Base-by-base conservation (phyloP, 2,888 invertebrate genomes). In the Sinotaia quadrata region DNA sequence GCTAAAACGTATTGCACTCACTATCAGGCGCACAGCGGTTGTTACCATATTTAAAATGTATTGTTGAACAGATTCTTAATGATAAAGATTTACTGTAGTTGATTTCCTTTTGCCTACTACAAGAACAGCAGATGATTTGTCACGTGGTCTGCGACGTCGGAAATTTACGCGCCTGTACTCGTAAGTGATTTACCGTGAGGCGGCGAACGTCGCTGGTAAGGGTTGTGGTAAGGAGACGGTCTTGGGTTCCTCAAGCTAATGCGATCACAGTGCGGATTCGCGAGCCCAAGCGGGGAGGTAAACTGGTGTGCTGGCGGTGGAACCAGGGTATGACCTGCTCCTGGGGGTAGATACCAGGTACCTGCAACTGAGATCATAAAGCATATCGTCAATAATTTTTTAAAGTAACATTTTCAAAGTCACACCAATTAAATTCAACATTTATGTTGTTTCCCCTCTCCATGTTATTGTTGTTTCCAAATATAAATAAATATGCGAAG, bases 261-360 rank as follows among this genome's bases (percentile, higher is more conserved):
- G 57, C 84, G 73, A 49, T 84, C 83, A 75, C 82, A 83, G 71
- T 81, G 82, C 0, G 83, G 74, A 62, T 78, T 80, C 24, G 82
- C 75, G 15, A 83, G 76, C 36, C 79, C 80, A n/a, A 84, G 72
- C 34, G 80, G 79, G 37, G 82, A 81, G 31, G 82, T 75, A 60
- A 83, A 82, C 76, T 83, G 83, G 61, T 84, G 84, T 8, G 84
- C 83, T 15, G 84, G 84, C 7, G 84, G 84, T 10, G 84, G 84
- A 8, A 84, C 81, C 31, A 84, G 70, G 5, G 78, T 61, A 67
- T 81, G 81, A 29, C 82, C 78, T 1, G 69, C 51, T n/a, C 77
- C 75, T 0, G 82, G 79, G 7, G 83, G 80, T 29, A 84, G 57
- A 66, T 83, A 84, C 84, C 84, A 84, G 7, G 84, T 79, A 1